These are phyloP conservation scores for Mellivora capensis DNA, from an alignment of 2,113 vertebrate genomes.

Conservation along the genomic window DNA sequence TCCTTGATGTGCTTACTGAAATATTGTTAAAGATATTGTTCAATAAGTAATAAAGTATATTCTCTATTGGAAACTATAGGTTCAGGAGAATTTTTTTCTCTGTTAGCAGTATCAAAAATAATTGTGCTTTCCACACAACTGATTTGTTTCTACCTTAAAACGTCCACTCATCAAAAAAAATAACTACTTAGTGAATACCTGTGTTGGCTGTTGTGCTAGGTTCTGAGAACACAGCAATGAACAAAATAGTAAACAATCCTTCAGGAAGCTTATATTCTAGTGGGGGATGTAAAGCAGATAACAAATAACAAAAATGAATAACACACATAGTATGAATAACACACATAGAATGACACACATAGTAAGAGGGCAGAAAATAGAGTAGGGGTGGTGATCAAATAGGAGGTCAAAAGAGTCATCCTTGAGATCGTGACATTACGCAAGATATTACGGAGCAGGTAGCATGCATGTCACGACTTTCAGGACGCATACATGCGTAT, in stretches of 20 bases:
- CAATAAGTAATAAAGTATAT: background rate
- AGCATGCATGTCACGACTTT: background rate
- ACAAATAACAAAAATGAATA: background rate
- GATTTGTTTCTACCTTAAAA: background rate
- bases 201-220: background rate
- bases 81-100: background rate
- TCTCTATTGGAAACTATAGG: background rate
- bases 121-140: background rate
- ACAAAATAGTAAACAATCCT: background rate
- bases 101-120: background rate
- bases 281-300: background rate
- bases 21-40: background rate
- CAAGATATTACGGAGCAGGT: background rate
- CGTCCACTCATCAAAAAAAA: background rate
- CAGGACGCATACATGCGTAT: fast-evolving
- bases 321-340: background rate
- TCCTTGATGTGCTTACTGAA: background rate
- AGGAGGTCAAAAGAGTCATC: background rate
- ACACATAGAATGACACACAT: background rate
- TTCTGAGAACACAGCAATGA: background rate
- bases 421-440: background rate
- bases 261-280: background rate
- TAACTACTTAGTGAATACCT: background rate
- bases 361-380: background rate
- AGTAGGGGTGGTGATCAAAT: background rate